Percentiles rank a stretch among this genome's conserved stretches.
phyloP scores from a whole-genome alignment of 2,888 invertebrate species.

The Andrena haemorrhoa region DNA sequence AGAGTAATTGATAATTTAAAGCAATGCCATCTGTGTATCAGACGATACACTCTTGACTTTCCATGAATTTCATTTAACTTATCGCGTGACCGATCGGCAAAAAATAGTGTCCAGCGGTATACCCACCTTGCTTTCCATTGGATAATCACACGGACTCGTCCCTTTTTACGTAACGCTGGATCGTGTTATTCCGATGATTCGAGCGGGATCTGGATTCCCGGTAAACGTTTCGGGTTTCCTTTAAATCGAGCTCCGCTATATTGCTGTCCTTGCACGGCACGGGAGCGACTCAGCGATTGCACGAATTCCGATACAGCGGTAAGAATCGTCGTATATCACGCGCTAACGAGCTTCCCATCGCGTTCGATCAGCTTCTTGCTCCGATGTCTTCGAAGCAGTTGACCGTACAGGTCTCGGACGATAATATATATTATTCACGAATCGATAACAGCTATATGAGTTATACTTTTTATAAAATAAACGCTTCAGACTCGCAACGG shows the following conservation, averaged over 20 bases:
- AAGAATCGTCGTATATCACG: conserved; percentile 26
- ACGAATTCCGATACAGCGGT: conserved; percentile 42
- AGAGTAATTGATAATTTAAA: no score
- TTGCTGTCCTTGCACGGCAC: conserved; percentile 31
- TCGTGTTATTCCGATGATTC: conserved; percentile 42
- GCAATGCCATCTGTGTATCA: no score
- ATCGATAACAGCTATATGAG: conserved; percentile 48
- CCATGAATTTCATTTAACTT: no score
- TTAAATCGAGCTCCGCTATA: conserved; percentile 40
- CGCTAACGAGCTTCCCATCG: conserved; percentile 12
- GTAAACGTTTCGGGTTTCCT: conserved; percentile 25
- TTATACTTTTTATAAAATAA: conserved; percentile 34
- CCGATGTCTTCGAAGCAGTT: background rate
- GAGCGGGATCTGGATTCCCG: conserved; percentile 44
- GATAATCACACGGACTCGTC: background rate
- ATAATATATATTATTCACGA: conserved; percentile 41
- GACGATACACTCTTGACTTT: no score
- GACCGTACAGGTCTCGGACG: conserved; percentile 17
- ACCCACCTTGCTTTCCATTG: conserved; percentile 29
- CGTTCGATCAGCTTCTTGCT: background rate
- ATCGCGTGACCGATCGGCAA: no score
- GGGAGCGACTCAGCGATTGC: conserved; percentile 31
- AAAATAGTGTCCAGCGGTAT: background rate
- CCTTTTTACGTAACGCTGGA: conserved; percentile 22
- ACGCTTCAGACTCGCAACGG: conserved; percentile 14